Evolutionary conservation across 2,888 invertebrate genomes (phyloP).

Genomic region (Entomobrya multifasciata): DNA sequence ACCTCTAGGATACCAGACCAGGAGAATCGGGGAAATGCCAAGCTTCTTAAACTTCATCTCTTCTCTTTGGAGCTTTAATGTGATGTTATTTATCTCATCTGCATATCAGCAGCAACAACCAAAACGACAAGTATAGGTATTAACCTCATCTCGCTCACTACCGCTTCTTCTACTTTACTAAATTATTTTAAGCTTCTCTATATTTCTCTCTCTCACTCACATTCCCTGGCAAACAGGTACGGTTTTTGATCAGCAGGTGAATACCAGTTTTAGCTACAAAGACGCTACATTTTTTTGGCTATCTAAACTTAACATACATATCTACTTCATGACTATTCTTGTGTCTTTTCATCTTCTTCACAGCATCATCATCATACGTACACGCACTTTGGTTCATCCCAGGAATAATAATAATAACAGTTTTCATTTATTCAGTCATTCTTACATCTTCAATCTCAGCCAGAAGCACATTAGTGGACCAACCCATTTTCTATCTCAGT

Average conservation of each 20-base stretch:
- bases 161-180: too few species aligned
- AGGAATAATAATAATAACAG: not conserved
- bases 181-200: conserved; percentile 27
- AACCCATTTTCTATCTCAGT: too few species aligned
- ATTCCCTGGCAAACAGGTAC: conserved; percentile 21
- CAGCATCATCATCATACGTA: not conserved
- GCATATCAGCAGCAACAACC: conserved; percentile 44
- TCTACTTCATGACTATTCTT: not conserved
- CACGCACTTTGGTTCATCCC: not conserved
- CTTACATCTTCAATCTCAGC: conserved; percentile 23
- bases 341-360: not conserved
- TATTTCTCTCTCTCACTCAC: too few species aligned
- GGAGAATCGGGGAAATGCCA: conserved; percentile 14
- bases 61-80: conserved; percentile 5
- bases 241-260: conserved; percentile 32
- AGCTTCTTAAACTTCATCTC: conserved; percentile 26
- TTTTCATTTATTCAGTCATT: conserved; percentile 12
- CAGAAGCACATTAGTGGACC: conserved; percentile 11
- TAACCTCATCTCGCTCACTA: conserved; percentile 9
- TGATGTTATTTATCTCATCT: conserved; percentile 52
- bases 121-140: conserved; percentile 25
- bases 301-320: not conserved
- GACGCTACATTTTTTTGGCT: not conserved
- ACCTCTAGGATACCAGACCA: conserved; percentile 10
- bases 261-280: conserved; percentile 36